Percentiles rank a stretch among this genome's conserved stretches.
Evolutionary conservation across 2,113 vertebrate species (phyloP).

Genomic region (Nettapus auritus): DNA sequence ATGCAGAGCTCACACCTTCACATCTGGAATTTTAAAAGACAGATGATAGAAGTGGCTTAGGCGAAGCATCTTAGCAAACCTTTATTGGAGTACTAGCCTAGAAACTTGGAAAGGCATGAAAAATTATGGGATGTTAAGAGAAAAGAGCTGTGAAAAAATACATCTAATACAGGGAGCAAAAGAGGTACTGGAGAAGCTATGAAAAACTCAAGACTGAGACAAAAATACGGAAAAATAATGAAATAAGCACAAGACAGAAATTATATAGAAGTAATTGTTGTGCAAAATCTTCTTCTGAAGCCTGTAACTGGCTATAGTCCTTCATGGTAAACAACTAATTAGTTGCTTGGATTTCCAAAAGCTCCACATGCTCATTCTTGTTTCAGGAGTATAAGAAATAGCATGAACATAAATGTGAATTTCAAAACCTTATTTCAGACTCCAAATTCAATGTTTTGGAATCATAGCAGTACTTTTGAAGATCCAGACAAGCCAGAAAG

Average conservation of each 20-base stretch:
- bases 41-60: background rate
- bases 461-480: background rate
- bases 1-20: background rate
- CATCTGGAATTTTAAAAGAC: background rate
- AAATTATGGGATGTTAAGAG: background rate
- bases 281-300: background rate
- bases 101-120: background rate
- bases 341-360: background rate
- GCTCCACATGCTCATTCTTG: background rate
- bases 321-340: background rate
- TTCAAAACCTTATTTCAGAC: background rate
- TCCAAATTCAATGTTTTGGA: background rate
- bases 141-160: background rate
- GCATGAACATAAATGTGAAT: background rate
- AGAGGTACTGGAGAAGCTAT: background rate
- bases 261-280: background rate
- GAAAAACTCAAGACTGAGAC: background rate
- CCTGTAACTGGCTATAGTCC: background rate
- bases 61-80: background rate
- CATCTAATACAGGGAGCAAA: background rate
- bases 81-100: background rate
- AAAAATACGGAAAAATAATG: background rate
- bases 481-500: background rate
- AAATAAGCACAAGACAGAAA: background rate
- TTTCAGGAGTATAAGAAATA: background rate